Conservation (phyloP, 1,140 invertebrate genomes). For the Frieseomelitta varia region DNA sequence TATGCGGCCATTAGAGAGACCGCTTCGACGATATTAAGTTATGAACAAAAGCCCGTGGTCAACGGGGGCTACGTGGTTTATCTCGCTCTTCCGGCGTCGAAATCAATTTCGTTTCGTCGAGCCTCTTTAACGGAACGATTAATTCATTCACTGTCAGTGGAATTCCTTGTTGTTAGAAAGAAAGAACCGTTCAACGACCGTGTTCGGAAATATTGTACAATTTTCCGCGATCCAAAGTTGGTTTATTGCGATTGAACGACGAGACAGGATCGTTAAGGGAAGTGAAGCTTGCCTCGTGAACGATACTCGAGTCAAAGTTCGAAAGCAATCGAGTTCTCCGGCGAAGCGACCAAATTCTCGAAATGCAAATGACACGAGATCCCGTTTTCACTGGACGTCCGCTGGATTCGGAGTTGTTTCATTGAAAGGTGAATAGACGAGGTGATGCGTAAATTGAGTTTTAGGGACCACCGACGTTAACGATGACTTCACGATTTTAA, state of each 20-base stretch:
- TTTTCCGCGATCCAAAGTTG: not conserved
- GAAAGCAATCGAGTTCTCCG: not conserved
- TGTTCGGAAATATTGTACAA: not conserved
- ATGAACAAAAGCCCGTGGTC: slow-evolving; percentile 28
- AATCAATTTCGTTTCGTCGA: slow-evolving; percentile 22
- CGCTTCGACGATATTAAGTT: slow-evolving; percentile 49
- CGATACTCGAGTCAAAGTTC: not conserved
- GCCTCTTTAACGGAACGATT: not conserved
- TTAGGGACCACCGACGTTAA: too few relatives aligned
- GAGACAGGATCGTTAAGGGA: too few relatives aligned
- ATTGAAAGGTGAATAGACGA: slow-evolving; percentile 2
- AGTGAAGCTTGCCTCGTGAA: not conserved
- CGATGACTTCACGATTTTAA: not conserved
- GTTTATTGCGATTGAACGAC: too few relatives aligned
- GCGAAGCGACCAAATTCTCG: not conserved
- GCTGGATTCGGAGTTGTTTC: not conserved
- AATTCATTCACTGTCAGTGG: not conserved
- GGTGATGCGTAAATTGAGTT: slow-evolving; percentile 12
- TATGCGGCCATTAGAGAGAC: slow-evolving; percentile 9
- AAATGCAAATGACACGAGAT: slow-evolving; percentile 25
- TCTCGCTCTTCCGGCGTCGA: not conserved
- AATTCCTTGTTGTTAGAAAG: not conserved
- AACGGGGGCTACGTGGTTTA: slow-evolving; percentile 11
- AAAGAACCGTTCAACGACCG: not conserved
- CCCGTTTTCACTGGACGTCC: slow-evolving; percentile 7